phyloP scores from a whole-genome alignment of 2,797 vertebrate species.

The Rhabdophis nuchalis region DNA sequence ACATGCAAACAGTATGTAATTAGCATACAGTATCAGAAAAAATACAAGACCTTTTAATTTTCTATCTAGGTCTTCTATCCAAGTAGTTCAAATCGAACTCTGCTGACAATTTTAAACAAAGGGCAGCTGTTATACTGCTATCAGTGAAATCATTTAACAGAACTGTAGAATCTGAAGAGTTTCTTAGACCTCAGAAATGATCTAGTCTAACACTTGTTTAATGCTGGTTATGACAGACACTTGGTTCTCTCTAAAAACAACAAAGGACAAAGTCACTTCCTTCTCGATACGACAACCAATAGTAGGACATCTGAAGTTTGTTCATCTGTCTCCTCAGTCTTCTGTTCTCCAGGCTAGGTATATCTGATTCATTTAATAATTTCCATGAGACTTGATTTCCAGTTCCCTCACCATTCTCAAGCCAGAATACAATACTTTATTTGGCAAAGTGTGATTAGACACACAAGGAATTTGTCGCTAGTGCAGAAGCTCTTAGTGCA shows the following conservation, averaged over 20 bases:
- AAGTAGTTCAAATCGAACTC: neutral
- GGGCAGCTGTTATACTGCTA: neutral
- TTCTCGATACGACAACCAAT: neutral
- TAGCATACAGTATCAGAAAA: neutral
- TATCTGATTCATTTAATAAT: neutral
- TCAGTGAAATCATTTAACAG: neutral
- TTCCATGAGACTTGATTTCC: neutral
- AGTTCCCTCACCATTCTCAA: neutral
- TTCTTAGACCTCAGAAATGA: neutral
- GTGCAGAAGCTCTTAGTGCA: too few species aligned
- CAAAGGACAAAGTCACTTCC: neutral
- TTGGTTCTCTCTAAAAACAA: neutral
- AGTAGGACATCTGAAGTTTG: neutral
- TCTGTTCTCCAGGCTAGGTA: neutral
- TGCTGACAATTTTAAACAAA: neutral
- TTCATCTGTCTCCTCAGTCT: neutral
- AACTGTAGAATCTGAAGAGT: neutral
- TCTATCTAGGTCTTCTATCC: neutral
- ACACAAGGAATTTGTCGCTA: too few species aligned
- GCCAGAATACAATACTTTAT: neutral
- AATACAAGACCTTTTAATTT: neutral
- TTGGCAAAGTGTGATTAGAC: too few species aligned
- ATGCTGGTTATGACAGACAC: neutral
- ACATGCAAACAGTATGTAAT: neutral
- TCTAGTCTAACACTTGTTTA: neutral